Evolutionary conservation across 2,888 invertebrate species (phyloP), one percentile per base, ranked within the genome.

Genomic region (Nemoura dubitans): DNA sequence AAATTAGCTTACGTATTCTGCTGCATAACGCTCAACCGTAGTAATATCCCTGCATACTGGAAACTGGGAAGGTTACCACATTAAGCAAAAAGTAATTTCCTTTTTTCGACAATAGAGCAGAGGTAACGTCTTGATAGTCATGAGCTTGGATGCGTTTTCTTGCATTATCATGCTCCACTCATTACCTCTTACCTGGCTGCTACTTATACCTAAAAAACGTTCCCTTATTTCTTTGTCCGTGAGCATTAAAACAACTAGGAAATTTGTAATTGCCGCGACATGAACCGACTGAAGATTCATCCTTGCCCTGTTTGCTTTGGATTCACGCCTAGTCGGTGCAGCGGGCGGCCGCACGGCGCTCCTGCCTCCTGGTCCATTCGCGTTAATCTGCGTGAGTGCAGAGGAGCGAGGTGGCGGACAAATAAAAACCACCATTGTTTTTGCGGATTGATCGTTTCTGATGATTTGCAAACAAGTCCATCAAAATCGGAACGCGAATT

Each of bases 151-250:
- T 81, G 83, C 36, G 27, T 83, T 86, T 84, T 86, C 86, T 86
- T 86, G 86, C 86, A 83, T 78, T 36, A 86, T 86, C 86, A 86
- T 76, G 86, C 86, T 86, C 77, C 42, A 36, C 86, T 86, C 83
- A 86, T 86, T 86, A 86, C 77, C 78, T 27, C 10, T n/a, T 28
- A 78, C 78, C 78, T n/a, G n/a, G n/a, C n/a, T 26, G 28, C 78
- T 78, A 78, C 25, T 78, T 28, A 78, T n/a, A 78, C 78, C 78
- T 78, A 59, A 59, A 59, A 59, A 59, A 59, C 59, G 59, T 59
- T 59, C 59, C 59, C 59, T 59, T 21, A 21, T 59, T 21, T 59
- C 59, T 59, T 59, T 59, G 59, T 21, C 59, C 16, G 16, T 21
- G 59, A 21, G 59, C 59, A 59, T 21, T 21, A 59, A 59, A 21